Evolutionary conservation across 1,140 invertebrate genomes (phyloP).

Genomic region (Eupristina koningsbergeri): DNA sequence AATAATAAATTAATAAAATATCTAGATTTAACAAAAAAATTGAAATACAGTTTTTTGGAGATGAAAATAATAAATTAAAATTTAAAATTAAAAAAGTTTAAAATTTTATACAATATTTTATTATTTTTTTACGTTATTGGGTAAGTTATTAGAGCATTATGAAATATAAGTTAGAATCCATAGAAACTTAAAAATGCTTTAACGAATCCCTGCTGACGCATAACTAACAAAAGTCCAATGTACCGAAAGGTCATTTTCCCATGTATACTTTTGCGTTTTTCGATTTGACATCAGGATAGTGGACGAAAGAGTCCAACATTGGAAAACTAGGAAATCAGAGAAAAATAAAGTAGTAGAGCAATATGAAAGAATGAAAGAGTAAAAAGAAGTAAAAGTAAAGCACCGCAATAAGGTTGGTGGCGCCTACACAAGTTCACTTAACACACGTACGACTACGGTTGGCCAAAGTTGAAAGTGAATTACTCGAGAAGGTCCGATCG

Average conservation of each 20-base stretch:
- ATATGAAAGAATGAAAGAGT: background rate
- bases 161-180: background rate
- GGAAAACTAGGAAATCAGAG: constrained; percentile 11
- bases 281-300: background rate
- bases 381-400: constrained; percentile 12
- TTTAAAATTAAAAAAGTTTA: too few relatives aligned
- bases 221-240: constrained; percentile 9
- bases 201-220: constrained; percentile 11
- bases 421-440: background rate
- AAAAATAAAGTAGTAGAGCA: background rate
- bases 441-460: background rate
- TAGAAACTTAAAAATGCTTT: background rate
- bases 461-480: constrained; percentile 44
- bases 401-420: constrained; percentile 14
- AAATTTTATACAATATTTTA: too few relatives aligned
- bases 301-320: background rate
- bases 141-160: background rate
- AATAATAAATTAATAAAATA: too few relatives aligned
- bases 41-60: too few relatives aligned
- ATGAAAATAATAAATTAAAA: too few relatives aligned
- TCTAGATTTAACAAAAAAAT: too few relatives aligned
- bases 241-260: constrained; percentile 33
- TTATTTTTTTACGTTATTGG: background rate
- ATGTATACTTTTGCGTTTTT: constrained; percentile 17
- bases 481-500: constrained; percentile 29